Base-by-base conservation (phyloP, 2,888 invertebrate species). In the Emmelina monodactyla region DNA sequence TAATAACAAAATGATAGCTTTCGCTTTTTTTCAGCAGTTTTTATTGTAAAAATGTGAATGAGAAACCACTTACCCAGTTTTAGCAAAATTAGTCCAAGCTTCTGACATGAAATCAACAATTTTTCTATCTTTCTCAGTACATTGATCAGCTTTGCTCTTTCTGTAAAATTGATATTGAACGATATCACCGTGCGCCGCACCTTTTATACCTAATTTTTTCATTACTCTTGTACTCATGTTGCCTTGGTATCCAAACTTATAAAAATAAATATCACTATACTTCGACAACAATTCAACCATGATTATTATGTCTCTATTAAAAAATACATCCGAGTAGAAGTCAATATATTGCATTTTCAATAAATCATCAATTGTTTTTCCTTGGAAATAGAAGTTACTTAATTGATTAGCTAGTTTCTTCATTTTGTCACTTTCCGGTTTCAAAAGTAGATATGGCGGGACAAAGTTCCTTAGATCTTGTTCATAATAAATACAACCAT, bases 81-180 rank as follows among this genome's bases (percentile, higher is more conserved):
- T 69, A 14, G 67, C 71, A 37, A 79, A 79, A 42, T 59, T 67
- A 32, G 63, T 63, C 61, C 66, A 66, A 1, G 56, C 48, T 33
- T 75, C 69, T 2, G 51, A 55, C 4, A 79, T 30, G 41, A 63
- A 58, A 2, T 59, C 45, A 0, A 70, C 48, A 2, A 75, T 48
- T 32, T 55, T 41, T 1, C 36, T 37, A 44, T 78, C 78, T 2
- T 44, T 47, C 0, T 56, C 47, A 0, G 42, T 46, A 12, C 55
- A 51, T 32, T 53, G 50, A 0, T 51, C 45, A 2, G 56, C 58
- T 40, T 76, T 76, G 19, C 36, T 58, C 12, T 58, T 47, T 14
- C 58, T 70, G 41, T 68, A 75, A 39, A 78, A 76, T 29, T 64
- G 50, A 22, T 78, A 78, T 13, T 67, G 71, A 0, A 72, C 50